Conservation (phyloP, 1,140 invertebrate species). For the Brachionus asplanchnoidis region DNA sequence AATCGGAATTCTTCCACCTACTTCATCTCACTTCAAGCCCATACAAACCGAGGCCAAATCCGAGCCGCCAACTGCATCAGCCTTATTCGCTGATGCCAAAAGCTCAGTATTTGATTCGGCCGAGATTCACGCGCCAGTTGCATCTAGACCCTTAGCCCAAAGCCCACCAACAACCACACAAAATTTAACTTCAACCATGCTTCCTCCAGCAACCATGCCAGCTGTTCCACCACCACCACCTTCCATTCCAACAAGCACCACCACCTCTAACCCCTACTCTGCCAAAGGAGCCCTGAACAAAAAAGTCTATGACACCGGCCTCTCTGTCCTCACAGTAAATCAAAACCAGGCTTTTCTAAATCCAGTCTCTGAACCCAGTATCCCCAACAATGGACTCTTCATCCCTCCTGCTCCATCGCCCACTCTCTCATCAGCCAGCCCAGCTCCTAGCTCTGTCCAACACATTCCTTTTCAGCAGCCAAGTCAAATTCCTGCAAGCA, state of each 20-base stretch:
- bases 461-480: background rate
- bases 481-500: background rate
- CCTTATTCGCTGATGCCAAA: background rate
- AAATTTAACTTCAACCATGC: background rate
- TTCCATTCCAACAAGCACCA: background rate
- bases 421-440: background rate
- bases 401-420: background rate
- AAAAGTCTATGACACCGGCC: slow-evolving; percentile 36
- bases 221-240: slow-evolving; percentile 24
- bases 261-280: background rate
- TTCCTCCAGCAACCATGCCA: background rate
- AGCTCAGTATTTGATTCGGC: background rate
- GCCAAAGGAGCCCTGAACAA: slow-evolving; percentile 32
- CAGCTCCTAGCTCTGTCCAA: background rate
- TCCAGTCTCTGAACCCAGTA: background rate
- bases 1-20: background rate
- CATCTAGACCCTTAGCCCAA: background rate
- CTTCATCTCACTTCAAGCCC: slow-evolving; percentile 17
- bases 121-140: background rate
- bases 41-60: background rate
- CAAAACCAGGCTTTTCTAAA: background rate
- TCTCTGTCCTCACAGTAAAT: background rate
- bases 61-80: background rate
- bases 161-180: background rate
- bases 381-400: background rate